Evolutionary conservation across 2,797 vertebrate genomes (phyloP).

Genomic region (Eremophila alpestris): DNA sequence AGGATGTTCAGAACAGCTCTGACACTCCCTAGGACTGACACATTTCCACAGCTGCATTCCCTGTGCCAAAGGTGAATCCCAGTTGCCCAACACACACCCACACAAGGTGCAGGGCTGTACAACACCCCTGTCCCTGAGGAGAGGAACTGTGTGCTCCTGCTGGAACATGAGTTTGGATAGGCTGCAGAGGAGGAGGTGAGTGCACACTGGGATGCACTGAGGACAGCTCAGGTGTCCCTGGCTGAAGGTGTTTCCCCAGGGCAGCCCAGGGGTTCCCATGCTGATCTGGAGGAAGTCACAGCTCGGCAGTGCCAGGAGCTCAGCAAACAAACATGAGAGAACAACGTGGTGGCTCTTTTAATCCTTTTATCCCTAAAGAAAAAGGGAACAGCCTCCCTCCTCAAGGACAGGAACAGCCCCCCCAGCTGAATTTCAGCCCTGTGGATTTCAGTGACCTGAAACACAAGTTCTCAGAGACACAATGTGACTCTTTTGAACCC

Average conservation of each 20-base stretch:
- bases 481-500: background rate
- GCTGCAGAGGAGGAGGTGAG: background rate
- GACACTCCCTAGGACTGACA: background rate
- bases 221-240: background rate
- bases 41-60: background rate
- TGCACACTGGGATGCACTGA: background rate
- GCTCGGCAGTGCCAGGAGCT: background rate
- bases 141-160: background rate
- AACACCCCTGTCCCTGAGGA: no score
- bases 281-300: background rate
- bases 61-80: accelerated
- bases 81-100: accelerated
- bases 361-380: background rate
- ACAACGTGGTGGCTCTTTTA: background rate
- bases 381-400: background rate
- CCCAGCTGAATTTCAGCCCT: background rate
- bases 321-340: background rate
- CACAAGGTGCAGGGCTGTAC: accelerated
- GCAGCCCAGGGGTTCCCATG: background rate
- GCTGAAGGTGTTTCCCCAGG: background rate
- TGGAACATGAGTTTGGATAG: background rate
- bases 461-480: background rate
- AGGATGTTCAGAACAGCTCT: background rate
- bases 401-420: background rate
- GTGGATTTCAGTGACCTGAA: background rate